These are phyloP conservation scores for Salarias fasciatus DNA, from an alignment of 2,797 vertebrate genomes.

Conservation along the genomic window DNA sequence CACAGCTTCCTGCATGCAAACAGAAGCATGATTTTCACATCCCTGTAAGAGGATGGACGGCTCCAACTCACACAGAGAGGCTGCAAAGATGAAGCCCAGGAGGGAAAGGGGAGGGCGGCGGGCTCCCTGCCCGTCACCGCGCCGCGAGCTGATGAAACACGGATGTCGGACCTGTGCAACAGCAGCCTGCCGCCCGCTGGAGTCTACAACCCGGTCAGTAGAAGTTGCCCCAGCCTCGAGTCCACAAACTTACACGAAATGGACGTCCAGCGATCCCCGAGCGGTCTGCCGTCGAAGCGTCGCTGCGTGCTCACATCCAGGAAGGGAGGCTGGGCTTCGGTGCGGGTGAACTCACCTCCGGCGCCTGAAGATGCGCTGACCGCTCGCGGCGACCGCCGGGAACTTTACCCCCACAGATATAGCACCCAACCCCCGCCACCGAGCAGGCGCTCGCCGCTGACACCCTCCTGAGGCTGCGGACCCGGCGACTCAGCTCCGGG, in stretches of 20 bases:
- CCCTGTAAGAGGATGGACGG: not conserved
- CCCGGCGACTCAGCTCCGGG: constrained; percentile 10
- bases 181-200: constrained; percentile 3
- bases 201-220: not conserved
- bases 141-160: constrained; percentile 11
- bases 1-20: constrained; percentile 5
- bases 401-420: constrained; percentile 25
- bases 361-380: constrained; percentile 7
- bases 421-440: constrained; percentile 4
- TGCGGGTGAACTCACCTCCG: constrained; percentile 19
- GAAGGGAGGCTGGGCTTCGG: constrained; percentile 46
- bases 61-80: constrained; percentile 10
- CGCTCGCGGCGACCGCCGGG: not conserved
- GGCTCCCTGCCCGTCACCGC: constrained; percentile 4
- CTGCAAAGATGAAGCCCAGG: constrained; percentile 11
- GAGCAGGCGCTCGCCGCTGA: not conserved
- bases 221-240: constrained; percentile 20
- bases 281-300: constrained; percentile 36
- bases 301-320: constrained; percentile 60
- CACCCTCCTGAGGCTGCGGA: no score
- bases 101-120: no score
- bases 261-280: constrained; percentile 43
- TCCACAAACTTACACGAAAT: constrained; percentile 60
- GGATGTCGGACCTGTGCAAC: constrained; percentile 3
- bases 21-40: constrained; percentile 1